Evolutionary conservation across 1,140 invertebrate species (phyloP).

Genomic region (Sinella curviseta): DNA sequence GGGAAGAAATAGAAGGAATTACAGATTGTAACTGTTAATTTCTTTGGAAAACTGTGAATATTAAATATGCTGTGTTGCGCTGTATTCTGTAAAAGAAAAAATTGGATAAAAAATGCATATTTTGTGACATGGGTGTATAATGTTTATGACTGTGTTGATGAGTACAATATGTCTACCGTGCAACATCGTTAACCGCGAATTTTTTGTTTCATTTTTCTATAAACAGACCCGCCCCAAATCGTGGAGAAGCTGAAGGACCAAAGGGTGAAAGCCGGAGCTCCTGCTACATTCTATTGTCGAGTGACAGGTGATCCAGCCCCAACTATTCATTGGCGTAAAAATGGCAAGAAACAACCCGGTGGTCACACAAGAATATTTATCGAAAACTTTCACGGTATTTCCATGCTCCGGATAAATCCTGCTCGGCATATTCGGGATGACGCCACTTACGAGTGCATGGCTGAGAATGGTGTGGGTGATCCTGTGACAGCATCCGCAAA

Average conservation of each 20-base stretch:
- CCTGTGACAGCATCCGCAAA: constrained; percentile 84
- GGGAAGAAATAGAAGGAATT: too few relatives aligned
- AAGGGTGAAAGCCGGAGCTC: constrained; percentile 82
- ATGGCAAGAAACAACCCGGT: constrained; percentile 78
- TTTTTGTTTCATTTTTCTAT: constrained; percentile 52
- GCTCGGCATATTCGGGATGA: constrained; percentile 80
- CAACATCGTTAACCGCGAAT: too few relatives aligned
- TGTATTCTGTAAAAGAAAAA: too few relatives aligned
- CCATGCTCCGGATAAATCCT: constrained; percentile 88
- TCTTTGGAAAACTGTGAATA: too few relatives aligned
- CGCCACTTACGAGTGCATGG: constrained; percentile 90
- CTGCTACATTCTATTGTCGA: constrained; percentile 91
- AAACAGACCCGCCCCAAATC: constrained; percentile 86
- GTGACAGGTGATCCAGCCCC: constrained; percentile 81
- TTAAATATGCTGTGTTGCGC: too few relatives aligned
- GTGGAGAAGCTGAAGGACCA: constrained; percentile 80
- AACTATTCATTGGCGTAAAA: constrained; percentile 68
- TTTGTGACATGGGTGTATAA: too few relatives aligned
- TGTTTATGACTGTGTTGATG: too few relatives aligned
- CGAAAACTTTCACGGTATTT: constrained; percentile 65
- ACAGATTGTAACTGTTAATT: too few relatives aligned
- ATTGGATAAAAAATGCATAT: too few relatives aligned
- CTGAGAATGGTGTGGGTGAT: constrained; percentile 93
- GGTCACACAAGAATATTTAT: constrained; percentile 61
- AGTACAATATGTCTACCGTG: too few relatives aligned